Conservation (phyloP, 2,797 vertebrate species). For the Myiotriccus ornatus region DNA sequence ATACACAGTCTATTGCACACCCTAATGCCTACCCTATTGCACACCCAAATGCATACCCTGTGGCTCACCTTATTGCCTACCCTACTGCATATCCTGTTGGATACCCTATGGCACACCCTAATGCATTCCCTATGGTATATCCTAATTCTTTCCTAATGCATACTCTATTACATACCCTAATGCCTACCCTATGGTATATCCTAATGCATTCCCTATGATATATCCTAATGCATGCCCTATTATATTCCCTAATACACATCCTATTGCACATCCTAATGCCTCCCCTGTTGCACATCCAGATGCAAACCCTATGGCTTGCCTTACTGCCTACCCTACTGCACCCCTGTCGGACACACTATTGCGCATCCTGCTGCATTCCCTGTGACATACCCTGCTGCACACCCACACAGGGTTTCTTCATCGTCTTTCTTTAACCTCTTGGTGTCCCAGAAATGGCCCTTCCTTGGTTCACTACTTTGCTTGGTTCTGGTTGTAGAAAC, state of each 20-base stretch:
- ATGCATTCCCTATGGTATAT: not conserved
- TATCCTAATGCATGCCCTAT: not conserved
- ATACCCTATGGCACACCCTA: not conserved
- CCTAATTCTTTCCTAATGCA: not conserved
- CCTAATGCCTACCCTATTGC: fast-evolving
- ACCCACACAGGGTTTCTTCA: not conserved
- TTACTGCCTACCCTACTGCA: not conserved
- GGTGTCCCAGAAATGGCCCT: not conserved
- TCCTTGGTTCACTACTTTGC: not conserved
- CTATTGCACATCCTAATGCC: not conserved
- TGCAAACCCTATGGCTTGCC: not conserved
- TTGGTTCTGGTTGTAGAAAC: not conserved
- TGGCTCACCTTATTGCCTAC: too few species aligned
- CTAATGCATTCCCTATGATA: not conserved
- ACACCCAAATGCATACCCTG: not conserved
- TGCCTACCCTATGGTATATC: too few species aligned
- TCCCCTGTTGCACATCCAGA: not conserved
- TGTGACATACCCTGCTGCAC: fast-evolving
- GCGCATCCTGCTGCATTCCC: not conserved
- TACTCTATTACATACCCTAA: not conserved
- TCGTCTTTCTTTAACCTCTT: not conserved
- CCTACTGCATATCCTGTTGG: not conserved
- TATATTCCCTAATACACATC: not conserved
- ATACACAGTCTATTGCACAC: too few species aligned
- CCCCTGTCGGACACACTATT: fast-evolving